Evolutionary conservation across 2,797 vertebrate species (phyloP), one percentile per base, ranked within the genome.

Genomic region (Dryobates pubescens): DNA sequence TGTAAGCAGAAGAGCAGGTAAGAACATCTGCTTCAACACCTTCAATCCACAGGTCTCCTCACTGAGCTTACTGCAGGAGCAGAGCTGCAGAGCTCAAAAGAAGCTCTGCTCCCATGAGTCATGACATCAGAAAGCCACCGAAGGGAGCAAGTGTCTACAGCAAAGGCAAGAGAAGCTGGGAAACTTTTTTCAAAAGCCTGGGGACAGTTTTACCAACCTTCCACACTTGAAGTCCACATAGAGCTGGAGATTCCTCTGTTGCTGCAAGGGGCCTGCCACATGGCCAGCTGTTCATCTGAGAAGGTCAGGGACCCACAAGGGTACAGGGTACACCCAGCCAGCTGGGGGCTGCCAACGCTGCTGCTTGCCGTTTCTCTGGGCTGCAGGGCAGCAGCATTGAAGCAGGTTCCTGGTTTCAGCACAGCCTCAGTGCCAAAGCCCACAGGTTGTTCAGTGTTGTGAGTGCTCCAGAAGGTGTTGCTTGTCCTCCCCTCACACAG

Each of bases 161-260:
- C 29, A 70, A 43, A 34, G 26, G 30, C n/a, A 73, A 43, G 3
- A 45, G 36, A 77, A 71, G 41, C 41, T 71, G 79, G 36, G 58
- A 64, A 89, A 54, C 7, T 22, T 32, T 51, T 15, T 34, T 29
- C 34, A 61, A n/a, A 2, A 4, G 12, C 22, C 6, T 17, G 27
- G 15, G 27, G 53, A 17, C 65, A 86, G 22, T 53, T 72, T 61
- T 49, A 95, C 95, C 77, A 49, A 96, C 95, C 95, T 95, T 94
- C 86, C 58, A n/a, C 9, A 45, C 16, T 8, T n/a, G 84, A 41
- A 19, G 51, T 69, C 90, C 88, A 85, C 71, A 41, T 0, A 0
- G 69, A 63, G 58, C 23, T 41, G 49, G 70, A 68, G 30, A 24
- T 27, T 18, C 14, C 88, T 38, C 16, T 16, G 3, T 59, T 17